phyloP scores from a whole-genome alignment of 2,797 vertebrate genomes.

The Neomorphus geoffroyi region DNA sequence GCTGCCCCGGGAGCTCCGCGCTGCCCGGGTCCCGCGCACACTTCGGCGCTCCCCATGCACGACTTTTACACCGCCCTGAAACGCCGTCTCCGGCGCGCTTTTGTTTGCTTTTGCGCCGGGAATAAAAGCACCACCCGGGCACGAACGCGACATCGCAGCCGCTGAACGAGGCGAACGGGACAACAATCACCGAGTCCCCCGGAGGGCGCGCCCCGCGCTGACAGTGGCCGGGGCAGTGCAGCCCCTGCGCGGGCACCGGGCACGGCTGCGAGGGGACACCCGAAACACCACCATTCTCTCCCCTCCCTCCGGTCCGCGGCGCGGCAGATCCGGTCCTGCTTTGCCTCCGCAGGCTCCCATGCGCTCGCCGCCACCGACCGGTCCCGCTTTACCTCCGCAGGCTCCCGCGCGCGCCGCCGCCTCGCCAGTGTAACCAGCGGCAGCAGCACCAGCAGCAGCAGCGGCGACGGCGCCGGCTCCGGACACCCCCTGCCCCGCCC shows the following conservation, averaged over 20 bases:
- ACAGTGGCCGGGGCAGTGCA: neutral
- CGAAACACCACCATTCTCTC: no score
- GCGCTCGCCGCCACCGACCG: neutral
- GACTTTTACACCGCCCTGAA: slow-evolving; percentile 66
- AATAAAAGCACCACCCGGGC: slow-evolving; percentile 69
- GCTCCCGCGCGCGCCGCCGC: neutral
- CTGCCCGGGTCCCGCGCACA: slow-evolving; percentile 77
- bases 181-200: neutral
- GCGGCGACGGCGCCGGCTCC: slow-evolving; percentile 36
- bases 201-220: neutral
- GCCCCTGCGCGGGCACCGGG: neutral
- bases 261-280: neutral
- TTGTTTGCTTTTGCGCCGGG: slow-evolving; percentile 77
- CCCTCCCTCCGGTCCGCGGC: neutral
- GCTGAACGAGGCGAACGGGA: slow-evolving; percentile 33
- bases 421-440: slow-evolving; percentile 19
- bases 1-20: slow-evolving; percentile 43
- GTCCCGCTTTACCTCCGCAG: neutral
- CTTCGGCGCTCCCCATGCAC: slow-evolving; percentile 72
- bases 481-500: slow-evolving; percentile 47
- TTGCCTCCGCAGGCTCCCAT: no score
- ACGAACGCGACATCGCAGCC: slow-evolving; percentile 74
- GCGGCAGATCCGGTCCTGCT: neutral
- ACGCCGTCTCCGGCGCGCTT: slow-evolving; percentile 76
- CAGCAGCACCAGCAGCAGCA: neutral